A percentile compares a stretch with the other conserved stretches of the same genome.
phyloP scores from a whole-genome alignment of 2,113 vertebrate species.

The Pseudopodoces humilis region DNA sequence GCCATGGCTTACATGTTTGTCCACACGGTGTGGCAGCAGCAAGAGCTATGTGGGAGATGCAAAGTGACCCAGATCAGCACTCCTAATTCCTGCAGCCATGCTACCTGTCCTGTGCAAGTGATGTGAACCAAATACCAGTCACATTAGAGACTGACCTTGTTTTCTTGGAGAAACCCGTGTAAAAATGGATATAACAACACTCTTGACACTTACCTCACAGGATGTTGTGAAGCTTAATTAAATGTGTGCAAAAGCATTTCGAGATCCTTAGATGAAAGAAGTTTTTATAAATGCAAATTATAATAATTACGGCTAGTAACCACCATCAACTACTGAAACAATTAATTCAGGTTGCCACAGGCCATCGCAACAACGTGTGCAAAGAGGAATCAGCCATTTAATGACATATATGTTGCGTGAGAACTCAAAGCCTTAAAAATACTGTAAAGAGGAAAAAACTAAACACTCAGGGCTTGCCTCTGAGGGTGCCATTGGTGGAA shows the following conservation, averaged over 20 bases:
- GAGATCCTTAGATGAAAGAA: constrained; percentile 69
- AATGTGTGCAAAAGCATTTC: constrained; percentile 53
- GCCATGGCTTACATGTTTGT: neutral
- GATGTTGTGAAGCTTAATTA: constrained; percentile 69
- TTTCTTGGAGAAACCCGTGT: constrained; percentile 46
- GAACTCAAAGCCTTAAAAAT: constrained; percentile 37
- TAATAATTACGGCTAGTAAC: constrained; percentile 61
- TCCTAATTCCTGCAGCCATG: neutral
- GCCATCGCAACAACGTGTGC: constrained; percentile 52
- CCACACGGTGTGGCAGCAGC: neutral
- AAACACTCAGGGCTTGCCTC: neutral
- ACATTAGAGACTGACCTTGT: constrained; percentile 12
- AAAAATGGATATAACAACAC: constrained; percentile 49
- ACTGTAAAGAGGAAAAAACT: neutral
- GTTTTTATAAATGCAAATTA: constrained; percentile 70
- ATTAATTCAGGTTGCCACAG: constrained; percentile 68
- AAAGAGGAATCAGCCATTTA: constrained; percentile 48
- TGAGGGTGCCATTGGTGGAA: neutral
- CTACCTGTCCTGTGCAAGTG: neutral
- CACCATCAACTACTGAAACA: constrained; percentile 62
- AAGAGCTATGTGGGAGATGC: neutral
- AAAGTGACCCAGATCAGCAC: constrained; percentile 5
- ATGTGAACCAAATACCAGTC: constrained; percentile 3
- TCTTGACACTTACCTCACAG: constrained; percentile 61
- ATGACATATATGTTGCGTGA: constrained; percentile 37